Conservation (phyloP, 2,113 vertebrate species). For the Daubentonia madagascariensis region DNA sequence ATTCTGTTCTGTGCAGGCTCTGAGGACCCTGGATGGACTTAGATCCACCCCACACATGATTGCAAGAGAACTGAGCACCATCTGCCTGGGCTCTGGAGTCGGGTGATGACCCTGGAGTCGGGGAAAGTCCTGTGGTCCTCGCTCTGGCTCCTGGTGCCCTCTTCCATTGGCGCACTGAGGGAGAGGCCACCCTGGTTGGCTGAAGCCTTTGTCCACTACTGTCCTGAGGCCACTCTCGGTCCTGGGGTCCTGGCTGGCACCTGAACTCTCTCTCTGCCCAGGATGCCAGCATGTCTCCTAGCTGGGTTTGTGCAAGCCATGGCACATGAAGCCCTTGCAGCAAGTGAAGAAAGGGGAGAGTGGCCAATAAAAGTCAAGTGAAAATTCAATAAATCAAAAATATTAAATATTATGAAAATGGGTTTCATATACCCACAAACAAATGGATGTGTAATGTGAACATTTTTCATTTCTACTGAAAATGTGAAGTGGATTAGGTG, state of each 20-base stretch:
- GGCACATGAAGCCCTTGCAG: background rate
- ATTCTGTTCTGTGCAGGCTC: background rate
- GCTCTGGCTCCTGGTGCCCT: background rate
- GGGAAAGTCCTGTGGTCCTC: no score
- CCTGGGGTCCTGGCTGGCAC: background rate
- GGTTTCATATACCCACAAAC: background rate
- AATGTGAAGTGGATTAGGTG: background rate
- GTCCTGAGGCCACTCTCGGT: background rate
- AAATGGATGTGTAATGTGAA: background rate
- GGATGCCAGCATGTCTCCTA: background rate
- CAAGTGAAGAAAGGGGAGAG: background rate
- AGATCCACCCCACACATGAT: background rate
- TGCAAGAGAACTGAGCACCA: background rate
- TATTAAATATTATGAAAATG: slow-evolving; percentile 37
- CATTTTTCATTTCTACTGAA: background rate
- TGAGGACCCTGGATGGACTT: background rate
- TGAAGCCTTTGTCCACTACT: background rate
- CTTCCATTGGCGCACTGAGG: background rate
- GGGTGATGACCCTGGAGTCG: background rate
- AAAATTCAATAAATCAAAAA: slow-evolving; percentile 48
- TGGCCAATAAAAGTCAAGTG: slow-evolving; percentile 20
- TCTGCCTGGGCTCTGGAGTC: background rate
- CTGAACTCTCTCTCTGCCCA: no score
- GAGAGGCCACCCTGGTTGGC: background rate
- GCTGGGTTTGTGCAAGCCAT: background rate